Conservation (phyloP, 1,140 invertebrate species). For the Dendroctonus valens region DNA sequence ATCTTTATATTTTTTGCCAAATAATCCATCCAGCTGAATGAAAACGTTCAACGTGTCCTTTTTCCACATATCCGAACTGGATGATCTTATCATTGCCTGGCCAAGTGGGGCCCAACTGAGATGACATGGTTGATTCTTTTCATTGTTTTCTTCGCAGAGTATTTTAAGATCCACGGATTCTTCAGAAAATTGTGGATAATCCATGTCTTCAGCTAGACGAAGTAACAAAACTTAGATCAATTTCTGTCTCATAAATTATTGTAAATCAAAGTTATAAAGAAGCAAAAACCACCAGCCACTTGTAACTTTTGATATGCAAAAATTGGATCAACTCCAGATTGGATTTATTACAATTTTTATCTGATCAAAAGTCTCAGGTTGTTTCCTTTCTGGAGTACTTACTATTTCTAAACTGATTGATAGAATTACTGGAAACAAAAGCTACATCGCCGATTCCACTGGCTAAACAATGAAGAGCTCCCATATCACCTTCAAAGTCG, state of each 20-base stretch:
- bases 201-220: too few species aligned
- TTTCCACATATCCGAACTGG: slow-evolving; percentile 54
- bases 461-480: slow-evolving; percentile 78
- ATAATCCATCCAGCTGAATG: slow-evolving; percentile 64
- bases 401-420: slow-evolving; percentile 1
- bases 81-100: slow-evolving; percentile 59
- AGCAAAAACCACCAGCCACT: too few species aligned
- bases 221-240: too few species aligned
- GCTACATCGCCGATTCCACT: slow-evolving; percentile 80
- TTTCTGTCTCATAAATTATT: too few species aligned
- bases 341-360: too few species aligned
- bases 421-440: slow-evolving; percentile 63
- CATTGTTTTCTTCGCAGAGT: too few species aligned
- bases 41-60: slow-evolving; percentile 67
- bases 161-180: too few species aligned
- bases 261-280: too few species aligned
- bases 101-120: slow-evolving; percentile 69
- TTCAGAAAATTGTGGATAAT: too few species aligned
- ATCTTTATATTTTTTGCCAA: slow-evolving; percentile 61
- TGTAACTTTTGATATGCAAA: too few species aligned
- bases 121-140: slow-evolving; percentile 58
- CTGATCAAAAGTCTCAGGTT: too few species aligned
- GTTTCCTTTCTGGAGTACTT: background rate
- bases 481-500: slow-evolving; percentile 55
- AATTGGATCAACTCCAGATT: too few species aligned